A percentile compares a stretch with the other conserved stretches of the same genome.
phyloP scores from a whole-genome alignment of 2,113 vertebrate genomes.

The Phalacrocorax carbo region DNA sequence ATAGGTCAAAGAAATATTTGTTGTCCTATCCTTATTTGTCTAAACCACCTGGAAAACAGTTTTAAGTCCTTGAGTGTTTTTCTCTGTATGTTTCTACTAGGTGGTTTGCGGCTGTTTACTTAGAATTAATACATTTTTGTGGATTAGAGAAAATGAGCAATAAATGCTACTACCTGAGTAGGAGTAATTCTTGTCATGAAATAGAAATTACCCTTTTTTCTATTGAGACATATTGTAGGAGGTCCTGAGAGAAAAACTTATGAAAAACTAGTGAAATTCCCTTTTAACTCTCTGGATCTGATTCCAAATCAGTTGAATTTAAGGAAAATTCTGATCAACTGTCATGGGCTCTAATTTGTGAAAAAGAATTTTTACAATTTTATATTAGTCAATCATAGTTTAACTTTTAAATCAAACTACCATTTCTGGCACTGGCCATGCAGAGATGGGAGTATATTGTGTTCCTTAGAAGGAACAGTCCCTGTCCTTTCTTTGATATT shows the following conservation, averaged over 20 bases:
- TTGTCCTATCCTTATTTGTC: neutral
- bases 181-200: neutral
- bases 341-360: neutral
- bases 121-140: neutral
- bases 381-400: neutral
- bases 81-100: neutral
- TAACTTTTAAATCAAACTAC: neutral
- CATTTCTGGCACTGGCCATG: neutral
- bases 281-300: neutral
- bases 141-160: neutral
- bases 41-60: neutral
- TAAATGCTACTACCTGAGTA: neutral
- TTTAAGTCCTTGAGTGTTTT: neutral
- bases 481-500: neutral
- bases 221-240: neutral
- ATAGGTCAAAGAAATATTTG: conserved; percentile 27
- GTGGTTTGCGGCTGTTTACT: neutral
- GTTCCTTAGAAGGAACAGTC: neutral
- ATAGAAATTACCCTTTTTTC: neutral
- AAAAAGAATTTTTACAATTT: neutral
- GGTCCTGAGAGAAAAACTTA: neutral
- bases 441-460: neutral
- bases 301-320: neutral
- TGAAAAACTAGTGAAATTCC: neutral
- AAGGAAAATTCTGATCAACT: neutral